Conservation (phyloP, 1,140 invertebrate species). For the Scaptodrosophila lebanonensis region DNA sequence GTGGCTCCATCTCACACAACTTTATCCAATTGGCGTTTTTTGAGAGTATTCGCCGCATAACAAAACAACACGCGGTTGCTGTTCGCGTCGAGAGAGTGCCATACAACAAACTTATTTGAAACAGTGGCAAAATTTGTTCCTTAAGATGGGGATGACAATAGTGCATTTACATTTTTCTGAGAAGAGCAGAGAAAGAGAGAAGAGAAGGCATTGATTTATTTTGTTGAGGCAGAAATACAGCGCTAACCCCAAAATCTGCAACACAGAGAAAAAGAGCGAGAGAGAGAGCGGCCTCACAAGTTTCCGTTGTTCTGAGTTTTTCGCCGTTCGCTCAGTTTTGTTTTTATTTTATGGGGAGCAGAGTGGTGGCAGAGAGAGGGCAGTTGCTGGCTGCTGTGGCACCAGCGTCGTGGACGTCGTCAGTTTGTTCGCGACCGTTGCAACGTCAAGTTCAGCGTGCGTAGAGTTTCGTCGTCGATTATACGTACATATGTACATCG, state of each 20-base stretch:
- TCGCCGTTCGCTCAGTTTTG: constrained; percentile 17
- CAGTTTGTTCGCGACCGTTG: constrained; percentile 64
- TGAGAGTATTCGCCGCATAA: constrained; percentile 66
- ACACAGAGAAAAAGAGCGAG: no score
- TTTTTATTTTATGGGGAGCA: constrained; percentile 22
- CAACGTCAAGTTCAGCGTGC: constrained; percentile 55
- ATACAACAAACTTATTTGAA: no score
- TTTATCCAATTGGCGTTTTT: constrained; percentile 61
- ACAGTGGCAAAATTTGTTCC: no score
- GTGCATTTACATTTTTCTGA: no score
- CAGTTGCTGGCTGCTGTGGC: background rate
- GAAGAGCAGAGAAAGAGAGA: no score
- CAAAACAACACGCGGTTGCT: constrained; percentile 19
- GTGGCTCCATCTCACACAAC: constrained; percentile 32
- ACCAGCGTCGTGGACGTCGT: constrained; percentile 8
- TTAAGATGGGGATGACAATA: no score
- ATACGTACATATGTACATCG: no score
- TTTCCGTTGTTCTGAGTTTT: constrained; percentile 2
- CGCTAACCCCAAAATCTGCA: no score
- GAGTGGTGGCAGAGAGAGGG: constrained; percentile 23
- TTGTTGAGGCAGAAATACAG: no score
- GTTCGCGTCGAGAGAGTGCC: no score
- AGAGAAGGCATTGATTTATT: no score
- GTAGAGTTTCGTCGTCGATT: constrained; percentile 42
- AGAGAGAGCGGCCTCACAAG: constrained; percentile 19